Conservation (phyloP, 2,888 invertebrate species). For the Hirtodrosophila duncani region DNA sequence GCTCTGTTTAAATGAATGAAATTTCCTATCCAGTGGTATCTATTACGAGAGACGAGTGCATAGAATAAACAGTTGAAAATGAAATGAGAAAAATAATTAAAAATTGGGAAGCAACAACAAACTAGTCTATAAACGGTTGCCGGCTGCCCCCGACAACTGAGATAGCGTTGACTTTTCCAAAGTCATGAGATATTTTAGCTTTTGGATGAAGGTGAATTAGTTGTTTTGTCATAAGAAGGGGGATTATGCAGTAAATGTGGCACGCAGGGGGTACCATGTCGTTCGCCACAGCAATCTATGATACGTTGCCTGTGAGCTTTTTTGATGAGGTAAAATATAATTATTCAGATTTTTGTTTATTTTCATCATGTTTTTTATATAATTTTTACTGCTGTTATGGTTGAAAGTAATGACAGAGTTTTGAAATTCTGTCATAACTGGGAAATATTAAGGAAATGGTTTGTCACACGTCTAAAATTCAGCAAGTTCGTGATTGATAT, state of each 20-base stretch:
- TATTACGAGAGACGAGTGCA: background rate
- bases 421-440: too few relatives aligned
- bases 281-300: too few relatives aligned
- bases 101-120: slow-evolving; percentile 18
- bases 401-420: slow-evolving; percentile 14
- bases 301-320: slow-evolving; percentile 9
- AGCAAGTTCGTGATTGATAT: slow-evolving; percentile 8
- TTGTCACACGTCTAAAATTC: too few relatives aligned
- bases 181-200: slow-evolving; percentile 41
- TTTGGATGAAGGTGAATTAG: slow-evolving; percentile 52
- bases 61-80: background rate
- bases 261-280: too few relatives aligned
- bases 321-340: slow-evolving; percentile 11
- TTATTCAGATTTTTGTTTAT: slow-evolving; percentile 13
- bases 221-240: slow-evolving; percentile 31
- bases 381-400: slow-evolving; percentile 1
- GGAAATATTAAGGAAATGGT: too few relatives aligned
- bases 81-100: slow-evolving; percentile 15
- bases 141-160: slow-evolving; percentile 26
- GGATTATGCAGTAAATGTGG: slow-evolving; percentile 18
- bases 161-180: slow-evolving; percentile 53
- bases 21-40: too few relatives aligned
- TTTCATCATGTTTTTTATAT: slow-evolving; percentile 22
- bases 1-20: slow-evolving; percentile 3
- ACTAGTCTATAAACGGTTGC: background rate